Percentiles rank a stretch among this genome's conserved stretches.
These are phyloP conservation scores for Argyra leucocephala DNA, from an alignment of 2,888 invertebrate species.

Conservation along the genomic window DNA sequence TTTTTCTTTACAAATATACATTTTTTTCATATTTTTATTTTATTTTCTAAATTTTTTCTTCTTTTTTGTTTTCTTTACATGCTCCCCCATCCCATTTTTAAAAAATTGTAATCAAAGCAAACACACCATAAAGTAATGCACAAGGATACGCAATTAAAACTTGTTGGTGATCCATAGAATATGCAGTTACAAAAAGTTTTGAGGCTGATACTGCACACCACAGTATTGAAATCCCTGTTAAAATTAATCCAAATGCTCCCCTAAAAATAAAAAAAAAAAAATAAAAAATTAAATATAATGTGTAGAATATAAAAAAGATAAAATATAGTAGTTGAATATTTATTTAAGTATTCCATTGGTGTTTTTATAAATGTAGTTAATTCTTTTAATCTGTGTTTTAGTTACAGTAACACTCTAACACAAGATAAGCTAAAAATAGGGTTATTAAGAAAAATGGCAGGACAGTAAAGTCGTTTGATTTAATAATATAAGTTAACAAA, in stretches of 20 bases:
- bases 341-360: too few species aligned
- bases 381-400: too few species aligned
- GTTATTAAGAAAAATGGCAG: too few species aligned
- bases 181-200: slow-evolving; percentile 66
- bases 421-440: too few species aligned
- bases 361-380: too few species aligned
- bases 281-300: too few species aligned
- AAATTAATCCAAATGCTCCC: slow-evolving; percentile 49
- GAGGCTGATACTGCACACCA: slow-evolving; percentile 70
- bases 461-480: too few species aligned
- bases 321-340: too few species aligned
- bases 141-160: slow-evolving; percentile 65
- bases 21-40: background rate
- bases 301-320: too few species aligned
- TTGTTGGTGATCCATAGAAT: slow-evolving; percentile 65
- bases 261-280: slow-evolving; percentile 36
- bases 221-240: slow-evolving; percentile 50
- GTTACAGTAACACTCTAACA: too few species aligned
- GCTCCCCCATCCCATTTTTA: slow-evolving; percentile 36
- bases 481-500: too few species aligned
- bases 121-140: slow-evolving; percentile 66
- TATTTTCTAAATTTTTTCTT: background rate
- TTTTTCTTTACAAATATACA: slow-evolving; percentile 1
- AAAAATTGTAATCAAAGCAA: slow-evolving; percentile 67
- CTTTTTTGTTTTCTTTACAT: background rate